Evolutionary conservation across 2,113 vertebrate genomes (phyloP).

Genomic region (Lepidothrix coronata): DNA sequence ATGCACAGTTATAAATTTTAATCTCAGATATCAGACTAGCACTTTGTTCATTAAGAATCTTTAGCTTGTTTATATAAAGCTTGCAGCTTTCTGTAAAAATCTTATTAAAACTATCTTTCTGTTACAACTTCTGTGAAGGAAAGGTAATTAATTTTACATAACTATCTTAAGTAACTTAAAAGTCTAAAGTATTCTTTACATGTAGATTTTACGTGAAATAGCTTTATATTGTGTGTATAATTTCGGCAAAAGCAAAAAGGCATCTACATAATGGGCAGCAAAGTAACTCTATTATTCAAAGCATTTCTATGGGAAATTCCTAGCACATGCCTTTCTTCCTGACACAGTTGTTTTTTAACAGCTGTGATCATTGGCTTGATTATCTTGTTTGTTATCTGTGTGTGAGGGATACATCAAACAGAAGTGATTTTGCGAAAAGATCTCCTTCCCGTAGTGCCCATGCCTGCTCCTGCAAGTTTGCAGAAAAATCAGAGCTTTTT

Average conservation of each 20-base stretch:
- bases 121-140: not conserved
- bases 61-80: not conserved
- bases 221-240: not conserved
- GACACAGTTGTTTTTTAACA: slow-evolving; percentile 3
- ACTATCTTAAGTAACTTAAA: not conserved
- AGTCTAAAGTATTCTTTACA: not conserved
- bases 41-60: not conserved
- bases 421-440: slow-evolving; percentile 22
- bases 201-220: not conserved
- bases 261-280: not conserved
- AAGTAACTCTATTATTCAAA: not conserved
- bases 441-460: not conserved
- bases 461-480: not conserved
- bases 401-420: slow-evolving; percentile 11
- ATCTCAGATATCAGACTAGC: not conserved
- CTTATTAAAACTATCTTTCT: not conserved
- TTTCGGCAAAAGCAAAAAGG: not conserved
- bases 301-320: slow-evolving; percentile 23
- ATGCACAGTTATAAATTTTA: not conserved
- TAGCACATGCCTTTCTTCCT: not conserved
- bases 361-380: slow-evolving; percentile 9
- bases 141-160: not conserved
- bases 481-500: slow-evolving; percentile 41
- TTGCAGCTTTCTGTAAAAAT: not conserved
- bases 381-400: not conserved